These are phyloP conservation scores for Lacanobia wlatinum DNA, from an alignment of 2,888 invertebrate species.

Conservation along the genomic window DNA sequence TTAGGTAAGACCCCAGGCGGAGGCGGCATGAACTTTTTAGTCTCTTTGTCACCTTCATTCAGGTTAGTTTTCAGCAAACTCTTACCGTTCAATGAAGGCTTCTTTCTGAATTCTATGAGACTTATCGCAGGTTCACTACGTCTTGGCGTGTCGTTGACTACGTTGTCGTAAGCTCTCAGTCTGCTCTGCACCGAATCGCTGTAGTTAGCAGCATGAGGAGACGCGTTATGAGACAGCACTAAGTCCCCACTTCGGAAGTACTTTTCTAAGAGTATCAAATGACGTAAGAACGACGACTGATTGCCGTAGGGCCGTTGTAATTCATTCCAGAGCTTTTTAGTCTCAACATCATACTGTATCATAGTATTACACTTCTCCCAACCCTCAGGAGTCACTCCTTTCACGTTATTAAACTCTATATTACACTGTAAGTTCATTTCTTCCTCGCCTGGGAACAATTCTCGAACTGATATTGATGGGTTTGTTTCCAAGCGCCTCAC, in stretches of 20 bases:
- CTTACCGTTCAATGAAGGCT: constrained; percentile 84
- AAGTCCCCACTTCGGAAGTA: constrained; percentile 96
- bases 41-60: constrained; percentile 76
- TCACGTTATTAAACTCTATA: constrained; percentile 93
- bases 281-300: constrained; percentile 95
- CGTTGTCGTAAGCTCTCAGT: constrained; percentile 94
- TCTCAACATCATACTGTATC: constrained; percentile 96
- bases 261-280: constrained; percentile 95
- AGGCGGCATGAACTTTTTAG: constrained; percentile 82
- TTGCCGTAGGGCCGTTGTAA: constrained; percentile 96
- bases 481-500: constrained; percentile 93
- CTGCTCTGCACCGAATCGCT: constrained; percentile 95
- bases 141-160: constrained; percentile 79
- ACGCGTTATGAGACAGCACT: constrained; percentile 93
- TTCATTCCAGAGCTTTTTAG: constrained; percentile 95
- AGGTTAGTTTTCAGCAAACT: constrained; percentile 86
- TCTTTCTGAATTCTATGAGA: constrained; percentile 86
- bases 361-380: constrained; percentile 95
- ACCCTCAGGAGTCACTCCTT: constrained; percentile 94
- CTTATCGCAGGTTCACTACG: constrained; percentile 80
- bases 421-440: constrained; percentile 94
- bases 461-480: constrained; percentile 95
- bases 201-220: constrained; percentile 94
- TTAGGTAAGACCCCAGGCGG: constrained; percentile 76
- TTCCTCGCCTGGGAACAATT: constrained; percentile 95